Evolutionary conservation across 2,113 vertebrate species (phyloP).

Genomic region (Colaptes auratus): DNA sequence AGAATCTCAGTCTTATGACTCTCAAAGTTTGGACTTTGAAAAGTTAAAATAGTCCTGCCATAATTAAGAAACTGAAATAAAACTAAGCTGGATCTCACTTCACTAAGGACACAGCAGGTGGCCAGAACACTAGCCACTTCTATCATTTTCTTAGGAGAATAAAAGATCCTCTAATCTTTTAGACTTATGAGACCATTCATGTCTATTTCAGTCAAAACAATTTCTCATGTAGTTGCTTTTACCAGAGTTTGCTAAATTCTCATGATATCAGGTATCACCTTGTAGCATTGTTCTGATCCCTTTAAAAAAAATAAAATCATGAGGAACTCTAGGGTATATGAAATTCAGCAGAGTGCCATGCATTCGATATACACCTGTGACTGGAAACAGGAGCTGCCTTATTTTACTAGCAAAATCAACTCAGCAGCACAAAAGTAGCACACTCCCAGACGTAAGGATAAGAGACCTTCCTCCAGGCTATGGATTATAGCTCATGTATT

Average conservation of each 20-base stretch:
- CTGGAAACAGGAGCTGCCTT: constrained; percentile 42
- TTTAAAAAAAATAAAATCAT: neutral
- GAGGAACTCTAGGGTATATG: constrained; percentile 1
- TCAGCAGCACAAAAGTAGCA: constrained; percentile 52
- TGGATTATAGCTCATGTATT: constrained; percentile 73
- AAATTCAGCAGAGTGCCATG: constrained; percentile 29
- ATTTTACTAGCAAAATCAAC: constrained; percentile 64
- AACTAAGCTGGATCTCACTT: neutral
- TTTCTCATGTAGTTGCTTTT: constrained; percentile 46
- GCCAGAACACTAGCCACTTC: constrained; percentile 19
- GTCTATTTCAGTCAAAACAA: constrained; percentile 44
- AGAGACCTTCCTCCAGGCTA: constrained; percentile 73
- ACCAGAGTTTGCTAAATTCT: constrained; percentile 32
- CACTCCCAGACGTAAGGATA: constrained; percentile 44
- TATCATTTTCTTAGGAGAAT: constrained; percentile 31
- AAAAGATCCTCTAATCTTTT: constrained; percentile 60
- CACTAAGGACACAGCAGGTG: constrained; percentile 39
- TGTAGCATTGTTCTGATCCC: constrained; percentile 30
- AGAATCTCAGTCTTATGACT: neutral
- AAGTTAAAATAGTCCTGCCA: neutral
- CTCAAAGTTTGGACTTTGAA: neutral
- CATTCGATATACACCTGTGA: neutral
- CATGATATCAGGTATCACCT: constrained; percentile 32
- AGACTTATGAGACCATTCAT: constrained; percentile 10
- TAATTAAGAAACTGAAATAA: constrained; percentile 20